Evolutionary conservation across 2,113 vertebrate species (phyloP).

Genomic region (Xenus cinereus): DNA sequence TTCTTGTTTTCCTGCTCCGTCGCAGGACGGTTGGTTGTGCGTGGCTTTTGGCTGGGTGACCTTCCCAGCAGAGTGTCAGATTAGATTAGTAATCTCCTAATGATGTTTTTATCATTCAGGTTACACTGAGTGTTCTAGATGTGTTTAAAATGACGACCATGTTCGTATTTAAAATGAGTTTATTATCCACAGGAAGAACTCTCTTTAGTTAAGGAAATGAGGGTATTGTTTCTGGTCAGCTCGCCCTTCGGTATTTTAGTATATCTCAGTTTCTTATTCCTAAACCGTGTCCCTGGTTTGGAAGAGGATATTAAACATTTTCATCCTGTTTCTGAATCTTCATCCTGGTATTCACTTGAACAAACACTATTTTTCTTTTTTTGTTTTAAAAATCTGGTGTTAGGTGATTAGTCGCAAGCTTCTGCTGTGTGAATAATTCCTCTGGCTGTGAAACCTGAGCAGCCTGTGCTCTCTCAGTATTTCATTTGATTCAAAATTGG

Average conservation of each 20-base stretch:
- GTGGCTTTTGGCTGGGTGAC: neutral
- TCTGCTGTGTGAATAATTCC: neutral
- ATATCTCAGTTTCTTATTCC: neutral
- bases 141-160: neutral
- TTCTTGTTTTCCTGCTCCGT: rapidly evolving
- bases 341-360: neutral
- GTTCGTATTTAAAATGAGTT: neutral
- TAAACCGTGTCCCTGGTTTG: neutral
- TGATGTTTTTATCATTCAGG: rapidly evolving
- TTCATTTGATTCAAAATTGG: neutral
- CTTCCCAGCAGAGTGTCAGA: no score
- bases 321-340: neutral
- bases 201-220: neutral
- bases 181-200: neutral
- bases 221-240: neutral
- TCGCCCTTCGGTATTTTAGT: neutral
- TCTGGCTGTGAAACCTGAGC: neutral
- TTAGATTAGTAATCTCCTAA: no score
- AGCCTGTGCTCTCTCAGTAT: rapidly evolving
- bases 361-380: neutral
- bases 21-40: no score
- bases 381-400: neutral
- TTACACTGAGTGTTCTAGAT: neutral
- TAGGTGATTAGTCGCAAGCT: neutral
- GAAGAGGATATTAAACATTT: neutral